Evolutionary conservation across 2,113 vertebrate species (phyloP).

Genomic region (Ammodytes marinus): DNA sequence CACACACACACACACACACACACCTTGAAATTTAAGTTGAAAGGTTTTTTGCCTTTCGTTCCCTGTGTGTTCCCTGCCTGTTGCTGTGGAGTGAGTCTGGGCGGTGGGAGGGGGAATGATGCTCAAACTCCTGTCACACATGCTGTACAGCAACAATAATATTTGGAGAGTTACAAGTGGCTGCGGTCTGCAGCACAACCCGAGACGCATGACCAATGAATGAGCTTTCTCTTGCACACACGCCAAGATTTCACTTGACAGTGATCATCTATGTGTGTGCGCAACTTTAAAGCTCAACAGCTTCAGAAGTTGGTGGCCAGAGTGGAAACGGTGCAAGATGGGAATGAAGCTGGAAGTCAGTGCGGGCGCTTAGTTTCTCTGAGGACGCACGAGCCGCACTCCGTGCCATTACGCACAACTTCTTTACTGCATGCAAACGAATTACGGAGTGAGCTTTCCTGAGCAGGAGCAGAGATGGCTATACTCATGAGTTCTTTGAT

Average conservation of each 20-base stretch:
- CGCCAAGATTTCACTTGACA: conserved; percentile 64
- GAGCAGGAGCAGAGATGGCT: conserved; percentile 75
- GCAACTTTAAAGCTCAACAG: conserved; percentile 71
- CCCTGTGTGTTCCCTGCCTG: background rate
- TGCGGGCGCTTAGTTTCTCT: conserved; percentile 26
- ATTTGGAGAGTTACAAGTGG: conserved; percentile 81
- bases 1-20: too few relatives aligned
- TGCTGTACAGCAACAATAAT: conserved; percentile 70
- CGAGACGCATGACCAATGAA: conserved; percentile 71
- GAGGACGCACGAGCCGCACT: conserved; percentile 40
- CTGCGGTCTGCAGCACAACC: conserved; percentile 61
- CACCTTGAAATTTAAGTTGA: too few relatives aligned
- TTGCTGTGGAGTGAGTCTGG: background rate
- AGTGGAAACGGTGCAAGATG: conserved; percentile 60
- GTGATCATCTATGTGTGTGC: conserved; percentile 44
- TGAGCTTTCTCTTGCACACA: conserved; percentile 66
- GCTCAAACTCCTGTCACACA: conserved; percentile 60
- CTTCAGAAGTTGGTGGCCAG: conserved; percentile 40
- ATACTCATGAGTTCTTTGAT: conserved; percentile 34
- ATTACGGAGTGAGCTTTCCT: conserved; percentile 21
- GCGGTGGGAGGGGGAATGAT: conserved; percentile 27
- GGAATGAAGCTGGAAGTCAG: conserved; percentile 20
- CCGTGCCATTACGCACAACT: conserved; percentile 54
- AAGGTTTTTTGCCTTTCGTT: background rate
- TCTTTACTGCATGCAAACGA: conserved; percentile 16